Conservation (phyloP, 2,113 vertebrate species). For the Syngnathoides biaculeatus region DNA sequence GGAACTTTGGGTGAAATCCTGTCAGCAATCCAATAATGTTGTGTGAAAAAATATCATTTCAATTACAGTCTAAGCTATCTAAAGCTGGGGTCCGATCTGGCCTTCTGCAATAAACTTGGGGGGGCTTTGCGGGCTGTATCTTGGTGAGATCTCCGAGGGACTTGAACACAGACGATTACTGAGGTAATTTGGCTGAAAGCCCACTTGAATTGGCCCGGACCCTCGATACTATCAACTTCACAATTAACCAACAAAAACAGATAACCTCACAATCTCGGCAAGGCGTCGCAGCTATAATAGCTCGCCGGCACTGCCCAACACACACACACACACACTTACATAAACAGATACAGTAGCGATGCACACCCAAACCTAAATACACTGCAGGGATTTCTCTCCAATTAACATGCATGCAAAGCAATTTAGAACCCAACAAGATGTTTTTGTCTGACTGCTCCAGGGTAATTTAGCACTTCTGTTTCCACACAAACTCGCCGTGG, state of each 20-base stretch:
- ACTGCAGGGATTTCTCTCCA: conserved; percentile 78
- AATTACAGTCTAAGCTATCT: conserved; percentile 70
- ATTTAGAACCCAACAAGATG: conserved; percentile 80
- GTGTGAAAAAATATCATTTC: conserved; percentile 60
- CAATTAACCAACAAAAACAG: conserved; percentile 81
- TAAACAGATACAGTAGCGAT: conserved; percentile 44
- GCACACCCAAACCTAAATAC: conserved; percentile 63
- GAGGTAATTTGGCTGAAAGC: conserved; percentile 77
- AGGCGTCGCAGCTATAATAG: conserved; percentile 56
- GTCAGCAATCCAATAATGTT: conserved; percentile 66
- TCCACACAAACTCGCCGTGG: conserved; percentile 58
- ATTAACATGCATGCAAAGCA: conserved; percentile 82
- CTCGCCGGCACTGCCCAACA: conserved; percentile 29
- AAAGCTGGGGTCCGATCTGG: conserved; percentile 63
- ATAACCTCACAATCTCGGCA: conserved; percentile 77
- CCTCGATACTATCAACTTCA: conserved; percentile 75
- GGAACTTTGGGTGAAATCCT: conserved; percentile 67
- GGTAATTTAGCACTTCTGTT: conserved; percentile 75
- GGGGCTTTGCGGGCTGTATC: conserved; percentile 58
- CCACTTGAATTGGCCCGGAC: conserved; percentile 71
- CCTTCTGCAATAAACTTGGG: conserved; percentile 56
- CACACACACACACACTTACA: conserved; percentile 23
- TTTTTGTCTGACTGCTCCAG: conserved; percentile 78
- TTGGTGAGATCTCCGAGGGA: conserved; percentile 59
- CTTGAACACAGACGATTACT: conserved; percentile 71